A percentile compares a stretch with the other conserved stretches of the same genome.
Evolutionary conservation across 2,113 vertebrate species (phyloP).

Genomic region (Oreochromis niloticus): DNA sequence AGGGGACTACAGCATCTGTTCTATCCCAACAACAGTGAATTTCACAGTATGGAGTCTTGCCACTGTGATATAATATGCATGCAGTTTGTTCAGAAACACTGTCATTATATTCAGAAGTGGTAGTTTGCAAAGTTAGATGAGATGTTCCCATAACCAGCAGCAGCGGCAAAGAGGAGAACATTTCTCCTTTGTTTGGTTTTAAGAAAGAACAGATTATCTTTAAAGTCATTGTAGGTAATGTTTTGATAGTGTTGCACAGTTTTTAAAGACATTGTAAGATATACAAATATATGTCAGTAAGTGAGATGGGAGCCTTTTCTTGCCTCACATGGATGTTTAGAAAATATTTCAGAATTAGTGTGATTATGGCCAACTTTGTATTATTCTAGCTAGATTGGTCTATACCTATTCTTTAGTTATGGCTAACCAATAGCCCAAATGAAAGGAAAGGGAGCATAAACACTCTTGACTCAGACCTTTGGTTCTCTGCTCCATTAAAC

Average conservation of each 20-base stretch:
- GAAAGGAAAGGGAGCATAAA: conserved; percentile 31
- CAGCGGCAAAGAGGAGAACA: conserved; percentile 11
- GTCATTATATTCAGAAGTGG: conserved; percentile 58
- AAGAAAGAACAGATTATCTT: neutral
- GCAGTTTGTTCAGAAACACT: conserved; percentile 38
- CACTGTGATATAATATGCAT: conserved; percentile 45
- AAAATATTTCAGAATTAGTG: neutral
- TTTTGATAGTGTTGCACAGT: neutral
- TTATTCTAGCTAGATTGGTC: conserved; percentile 7
- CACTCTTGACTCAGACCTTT: conserved; percentile 8
- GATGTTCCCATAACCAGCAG: conserved; percentile 39
- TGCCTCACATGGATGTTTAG: neutral
- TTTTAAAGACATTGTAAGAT: neutral
- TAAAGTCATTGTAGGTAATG: neutral
- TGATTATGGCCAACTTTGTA: neutral
- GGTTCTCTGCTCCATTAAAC: conserved; percentile 23
- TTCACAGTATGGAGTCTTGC: conserved; percentile 21
- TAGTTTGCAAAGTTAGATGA: conserved; percentile 56
- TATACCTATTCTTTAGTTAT: conserved; percentile 3
- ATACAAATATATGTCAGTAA: neutral
- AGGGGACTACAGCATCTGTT: neutral
- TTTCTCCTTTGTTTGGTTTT: conserved; percentile 17
- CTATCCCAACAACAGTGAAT: neutral
- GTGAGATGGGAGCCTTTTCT: neutral
- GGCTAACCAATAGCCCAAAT: conserved; percentile 5